Evolutionary conservation across 2,113 vertebrate species (phyloP).

Genomic region (Hippocampus barbouri): DNA sequence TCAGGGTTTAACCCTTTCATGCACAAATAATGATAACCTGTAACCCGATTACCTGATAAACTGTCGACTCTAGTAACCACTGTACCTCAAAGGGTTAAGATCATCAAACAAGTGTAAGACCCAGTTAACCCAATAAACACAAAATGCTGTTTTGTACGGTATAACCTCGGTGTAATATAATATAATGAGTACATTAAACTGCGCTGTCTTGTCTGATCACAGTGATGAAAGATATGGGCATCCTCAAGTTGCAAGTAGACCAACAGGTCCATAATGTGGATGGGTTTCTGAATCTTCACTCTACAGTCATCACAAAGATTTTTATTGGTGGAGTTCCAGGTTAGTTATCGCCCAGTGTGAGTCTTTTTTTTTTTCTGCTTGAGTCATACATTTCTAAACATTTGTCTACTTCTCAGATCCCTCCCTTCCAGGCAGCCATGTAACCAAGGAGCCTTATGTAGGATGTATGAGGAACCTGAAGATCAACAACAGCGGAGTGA

Average conservation of each 20-base stretch:
- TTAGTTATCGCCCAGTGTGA: constrained; percentile 46
- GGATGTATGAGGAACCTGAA: constrained; percentile 89
- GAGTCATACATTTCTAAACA: background rate
- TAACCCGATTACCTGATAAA: no score
- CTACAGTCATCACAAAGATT: constrained; percentile 73
- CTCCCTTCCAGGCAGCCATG: constrained; percentile 74
- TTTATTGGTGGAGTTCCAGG: constrained; percentile 93
- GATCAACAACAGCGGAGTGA: constrained; percentile 80
- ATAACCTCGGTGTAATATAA: no score
- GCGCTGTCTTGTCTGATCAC: constrained; percentile 18
- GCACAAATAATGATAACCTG: no score
- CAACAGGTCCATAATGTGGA: constrained; percentile 87
- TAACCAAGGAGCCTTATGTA: constrained; percentile 75
- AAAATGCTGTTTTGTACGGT: no score
- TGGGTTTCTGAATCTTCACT: constrained; percentile 74
- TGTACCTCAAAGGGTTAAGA: no score
- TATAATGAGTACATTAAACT: no score
- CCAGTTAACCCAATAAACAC: no score
- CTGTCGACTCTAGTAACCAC: no score
- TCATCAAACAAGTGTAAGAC: no score
- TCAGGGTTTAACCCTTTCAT: no score
- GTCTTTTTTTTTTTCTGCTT: background rate
- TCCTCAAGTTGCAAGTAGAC: constrained; percentile 88
- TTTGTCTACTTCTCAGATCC: constrained; percentile 68
- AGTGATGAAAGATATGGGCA: constrained; percentile 86